A percentile compares a stretch with the other conserved stretches of the same genome.
Conservation (phyloP, 2,797 vertebrate species). For the Loriculus beryllinus region DNA sequence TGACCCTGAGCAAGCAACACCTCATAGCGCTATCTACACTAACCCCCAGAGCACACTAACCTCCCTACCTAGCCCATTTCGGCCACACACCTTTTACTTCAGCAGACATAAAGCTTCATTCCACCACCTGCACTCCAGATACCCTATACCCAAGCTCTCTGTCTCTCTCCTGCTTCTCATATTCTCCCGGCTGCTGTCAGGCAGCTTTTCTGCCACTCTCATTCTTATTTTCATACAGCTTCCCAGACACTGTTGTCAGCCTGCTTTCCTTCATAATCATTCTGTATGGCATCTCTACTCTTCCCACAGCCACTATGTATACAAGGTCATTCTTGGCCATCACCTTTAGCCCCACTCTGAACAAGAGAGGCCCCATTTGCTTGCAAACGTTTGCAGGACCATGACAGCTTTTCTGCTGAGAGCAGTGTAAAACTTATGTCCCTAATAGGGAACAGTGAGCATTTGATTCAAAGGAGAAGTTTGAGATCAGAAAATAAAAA, state of each 20-base stretch:
- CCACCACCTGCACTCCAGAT: not conserved
- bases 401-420: not conserved
- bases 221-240: not conserved
- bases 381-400: not conserved
- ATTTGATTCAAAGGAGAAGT: not conserved
- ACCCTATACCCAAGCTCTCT: not conserved
- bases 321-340: not conserved
- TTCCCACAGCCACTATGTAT: not conserved
- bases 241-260: not conserved
- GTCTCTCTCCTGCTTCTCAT: not conserved
- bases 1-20: not conserved
- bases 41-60: not conserved
- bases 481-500: not conserved
- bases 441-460: not conserved
- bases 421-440: not conserved
- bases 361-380: not conserved
- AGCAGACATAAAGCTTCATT: not conserved
- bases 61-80: not conserved
- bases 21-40: rapidly evolving
- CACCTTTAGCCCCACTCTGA: not conserved
- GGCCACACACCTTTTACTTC: not conserved
- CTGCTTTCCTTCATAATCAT: not conserved
- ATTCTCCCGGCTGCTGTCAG: not conserved
- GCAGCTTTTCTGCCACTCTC: not conserved
- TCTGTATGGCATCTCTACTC: not conserved